Percentiles rank a stretch among this genome's conserved stretches.
phyloP scores from a whole-genome alignment of 2,113 vertebrate species.

The Crotalus viridis region DNA sequence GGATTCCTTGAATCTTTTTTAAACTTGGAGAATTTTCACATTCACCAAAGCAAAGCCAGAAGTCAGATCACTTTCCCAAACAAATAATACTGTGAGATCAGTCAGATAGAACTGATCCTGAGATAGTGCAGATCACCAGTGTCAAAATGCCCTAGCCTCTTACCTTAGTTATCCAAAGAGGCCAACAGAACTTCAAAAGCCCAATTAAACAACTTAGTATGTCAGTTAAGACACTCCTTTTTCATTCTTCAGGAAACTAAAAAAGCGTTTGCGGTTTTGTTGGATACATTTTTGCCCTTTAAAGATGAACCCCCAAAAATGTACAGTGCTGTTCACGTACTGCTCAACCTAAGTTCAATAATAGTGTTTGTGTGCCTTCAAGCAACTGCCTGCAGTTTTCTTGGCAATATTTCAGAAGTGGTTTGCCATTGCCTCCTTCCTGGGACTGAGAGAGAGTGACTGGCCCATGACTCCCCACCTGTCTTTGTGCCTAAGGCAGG shows the following conservation, averaged over 20 bases:
- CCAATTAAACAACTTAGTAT: constrained; percentile 61
- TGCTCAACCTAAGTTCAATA: background rate
- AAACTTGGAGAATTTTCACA: background rate
- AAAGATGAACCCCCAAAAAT: constrained; percentile 36
- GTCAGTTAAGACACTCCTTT: constrained; percentile 44
- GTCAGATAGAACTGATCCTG: background rate
- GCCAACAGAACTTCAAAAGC: constrained; percentile 53
- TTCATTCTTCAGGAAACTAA: constrained; percentile 50
- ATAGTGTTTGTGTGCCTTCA: background rate
- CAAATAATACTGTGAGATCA: background rate
- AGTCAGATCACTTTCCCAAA: background rate
- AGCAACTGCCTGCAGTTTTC: background rate
- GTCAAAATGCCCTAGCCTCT: constrained; percentile 62
- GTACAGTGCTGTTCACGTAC: constrained; percentile 24
- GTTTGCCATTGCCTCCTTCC: background rate
- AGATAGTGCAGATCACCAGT: background rate
- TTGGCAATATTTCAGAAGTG: background rate
- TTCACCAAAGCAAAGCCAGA: background rate
- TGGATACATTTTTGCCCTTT: constrained; percentile 39
- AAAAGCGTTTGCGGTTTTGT: constrained; percentile 46
- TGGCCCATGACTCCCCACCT: background rate
- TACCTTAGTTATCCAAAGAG: constrained; percentile 55
- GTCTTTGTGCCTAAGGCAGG: background rate
- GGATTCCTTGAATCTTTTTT: background rate
- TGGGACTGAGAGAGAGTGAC: background rate